phyloP scores from a whole-genome alignment of 2,113 vertebrate genomes.

The Cavia aperea region DNA sequence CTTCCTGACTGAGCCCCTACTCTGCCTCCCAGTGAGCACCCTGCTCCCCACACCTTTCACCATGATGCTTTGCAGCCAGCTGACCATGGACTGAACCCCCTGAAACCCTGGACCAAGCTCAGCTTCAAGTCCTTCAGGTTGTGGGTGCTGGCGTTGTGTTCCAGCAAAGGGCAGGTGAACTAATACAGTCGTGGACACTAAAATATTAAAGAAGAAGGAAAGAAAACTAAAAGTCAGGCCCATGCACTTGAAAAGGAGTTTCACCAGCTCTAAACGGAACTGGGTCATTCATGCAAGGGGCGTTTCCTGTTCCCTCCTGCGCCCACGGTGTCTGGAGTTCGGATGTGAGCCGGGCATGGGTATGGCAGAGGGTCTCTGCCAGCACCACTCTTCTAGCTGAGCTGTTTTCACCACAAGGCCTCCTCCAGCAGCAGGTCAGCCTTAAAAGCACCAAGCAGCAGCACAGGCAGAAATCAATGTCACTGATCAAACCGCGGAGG shows the following conservation, averaged over 20 bases:
- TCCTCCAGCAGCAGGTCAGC: background rate
- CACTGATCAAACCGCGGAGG: accelerated
- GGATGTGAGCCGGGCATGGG: accelerated
- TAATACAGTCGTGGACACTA: background rate
- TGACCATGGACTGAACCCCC: background rate
- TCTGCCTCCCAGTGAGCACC: background rate
- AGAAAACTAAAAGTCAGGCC: accelerated
- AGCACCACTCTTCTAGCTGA: accelerated
- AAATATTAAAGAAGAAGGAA: background rate
- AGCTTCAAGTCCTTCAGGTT: background rate
- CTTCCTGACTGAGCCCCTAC: background rate
- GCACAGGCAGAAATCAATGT: background rate
- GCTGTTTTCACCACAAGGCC: accelerated
- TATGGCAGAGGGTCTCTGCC: background rate
- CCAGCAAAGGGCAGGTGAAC: background rate
- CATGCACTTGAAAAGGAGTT: background rate
- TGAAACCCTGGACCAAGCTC: background rate
- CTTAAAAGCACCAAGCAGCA: background rate
- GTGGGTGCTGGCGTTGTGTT: background rate
- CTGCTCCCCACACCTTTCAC: background rate
- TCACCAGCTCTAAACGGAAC: background rate
- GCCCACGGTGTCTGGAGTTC: accelerated
- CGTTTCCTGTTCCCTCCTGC: accelerated
- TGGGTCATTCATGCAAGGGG: accelerated
- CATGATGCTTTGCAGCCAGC: background rate